Conservation (phyloP, 2,888 invertebrate species). For the Autographa pulchrina region DNA sequence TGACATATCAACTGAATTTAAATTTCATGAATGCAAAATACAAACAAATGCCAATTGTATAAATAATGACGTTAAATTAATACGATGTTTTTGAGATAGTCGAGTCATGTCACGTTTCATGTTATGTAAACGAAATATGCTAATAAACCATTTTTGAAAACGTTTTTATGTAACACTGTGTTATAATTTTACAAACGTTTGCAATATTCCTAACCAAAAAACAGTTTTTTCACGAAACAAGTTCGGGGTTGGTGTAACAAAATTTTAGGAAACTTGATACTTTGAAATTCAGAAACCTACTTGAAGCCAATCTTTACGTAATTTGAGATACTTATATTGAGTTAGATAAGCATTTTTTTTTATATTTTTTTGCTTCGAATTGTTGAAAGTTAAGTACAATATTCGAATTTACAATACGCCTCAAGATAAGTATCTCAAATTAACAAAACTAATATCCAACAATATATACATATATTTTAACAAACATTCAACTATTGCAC, state of each 20-base stretch:
- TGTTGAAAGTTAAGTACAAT: conserved; percentile 46
- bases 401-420: conserved; percentile 14
- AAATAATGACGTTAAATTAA: conserved; percentile 15
- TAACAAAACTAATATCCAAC: conserved; percentile 40
- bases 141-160: conserved; percentile 19
- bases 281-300: conserved; percentile 32
- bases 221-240: conserved; percentile 17
- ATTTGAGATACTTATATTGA: conserved; percentile 28
- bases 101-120: conserved; percentile 29
- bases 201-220: conserved; percentile 17
- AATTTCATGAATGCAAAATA: background rate
- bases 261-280: conserved; percentile 34
- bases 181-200: conserved; percentile 9
- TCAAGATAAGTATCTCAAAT: conserved; percentile 37
- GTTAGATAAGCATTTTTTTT: conserved; percentile 19
- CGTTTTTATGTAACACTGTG: background rate
- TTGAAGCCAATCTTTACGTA: conserved; percentile 23
- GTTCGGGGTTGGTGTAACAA: conserved; percentile 12
- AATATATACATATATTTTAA: conserved; percentile 68
- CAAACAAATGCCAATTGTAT: conserved; percentile 11
- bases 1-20: conserved; percentile 6
- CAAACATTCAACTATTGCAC: conserved; percentile 65
- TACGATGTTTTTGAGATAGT: conserved; percentile 3
- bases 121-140: conserved; percentile 22
- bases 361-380: conserved; percentile 26